These are phyloP conservation scores for Psettodes erumei DNA, from an alignment of 2,113 vertebrate species.

Conservation along the genomic window DNA sequence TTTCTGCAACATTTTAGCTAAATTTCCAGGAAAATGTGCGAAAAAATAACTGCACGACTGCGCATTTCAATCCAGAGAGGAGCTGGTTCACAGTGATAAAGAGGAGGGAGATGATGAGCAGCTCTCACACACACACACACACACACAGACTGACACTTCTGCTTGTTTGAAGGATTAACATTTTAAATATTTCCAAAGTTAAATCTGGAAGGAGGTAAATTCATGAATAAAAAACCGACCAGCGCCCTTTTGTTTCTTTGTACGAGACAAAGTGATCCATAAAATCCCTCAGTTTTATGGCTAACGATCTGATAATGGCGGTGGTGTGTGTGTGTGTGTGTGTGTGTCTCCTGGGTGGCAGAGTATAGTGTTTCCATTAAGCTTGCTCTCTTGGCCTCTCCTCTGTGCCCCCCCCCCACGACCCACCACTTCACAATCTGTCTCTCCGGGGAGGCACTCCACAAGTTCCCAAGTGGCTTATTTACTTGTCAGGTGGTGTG, in stretches of 20 bases:
- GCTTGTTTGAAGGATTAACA: background rate
- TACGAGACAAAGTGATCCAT: constrained; percentile 3
- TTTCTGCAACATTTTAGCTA: background rate
- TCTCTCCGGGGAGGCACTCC: constrained; percentile 46
- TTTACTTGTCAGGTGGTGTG: constrained; percentile 54
- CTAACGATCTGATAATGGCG: constrained; percentile 22
- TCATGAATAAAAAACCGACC: background rate
- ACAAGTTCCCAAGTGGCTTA: constrained; percentile 61
- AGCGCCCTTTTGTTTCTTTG: background rate
- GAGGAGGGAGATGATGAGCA: no score
- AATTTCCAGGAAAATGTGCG: no score
- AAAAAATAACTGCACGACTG: no score
- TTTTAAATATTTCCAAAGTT: constrained; percentile 6
- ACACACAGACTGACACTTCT: background rate
- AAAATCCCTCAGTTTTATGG: background rate
- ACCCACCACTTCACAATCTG: constrained; percentile 12
- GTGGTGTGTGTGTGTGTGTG: no score
- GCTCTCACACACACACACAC: no score
- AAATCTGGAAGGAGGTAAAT: background rate
- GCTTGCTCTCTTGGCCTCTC: constrained; percentile 47
- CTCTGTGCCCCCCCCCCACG: constrained; percentile 38
- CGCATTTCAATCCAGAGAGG: no score
- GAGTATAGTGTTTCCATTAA: constrained; percentile 51
- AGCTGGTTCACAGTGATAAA: no score
- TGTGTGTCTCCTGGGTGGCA: constrained; percentile 43